These are phyloP conservation scores for Drosophila paranaensis DNA, from an alignment of 2,888 invertebrate species.

Conservation along the genomic window DNA sequence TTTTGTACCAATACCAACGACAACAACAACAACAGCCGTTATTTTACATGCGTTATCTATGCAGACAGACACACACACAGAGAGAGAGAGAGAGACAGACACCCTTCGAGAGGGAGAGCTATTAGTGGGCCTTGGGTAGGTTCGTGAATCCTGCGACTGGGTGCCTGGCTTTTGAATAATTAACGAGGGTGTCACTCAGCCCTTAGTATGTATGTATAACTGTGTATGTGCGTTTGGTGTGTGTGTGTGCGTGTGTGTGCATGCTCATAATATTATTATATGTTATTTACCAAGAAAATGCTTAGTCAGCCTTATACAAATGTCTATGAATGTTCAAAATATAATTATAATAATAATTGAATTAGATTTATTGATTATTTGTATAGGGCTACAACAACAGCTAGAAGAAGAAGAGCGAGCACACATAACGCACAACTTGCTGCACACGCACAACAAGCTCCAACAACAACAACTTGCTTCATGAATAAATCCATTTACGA, in stretches of 20 bases:
- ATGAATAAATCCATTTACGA: conserved; percentile 63
- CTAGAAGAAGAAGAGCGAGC: conserved; percentile 6
- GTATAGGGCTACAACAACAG: conserved; percentile 48
- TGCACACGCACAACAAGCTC: conserved; percentile 45
- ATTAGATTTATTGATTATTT: conserved; percentile 82
- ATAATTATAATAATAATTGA: conserved; percentile 81
- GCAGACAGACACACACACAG: conserved; percentile 24
- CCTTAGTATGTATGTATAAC: conserved; percentile 27
- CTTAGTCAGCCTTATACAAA: conserved; percentile 81
- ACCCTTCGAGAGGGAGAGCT: conserved; percentile 35
- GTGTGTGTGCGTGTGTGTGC: conserved; percentile 40
- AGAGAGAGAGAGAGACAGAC: conserved; percentile 4
- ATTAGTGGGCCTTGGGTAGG: conserved; percentile 58
- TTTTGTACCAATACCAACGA: conserved; percentile 67
- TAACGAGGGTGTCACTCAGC: conserved; percentile 78
- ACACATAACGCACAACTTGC: conserved; percentile 24
- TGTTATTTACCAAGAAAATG: conserved; percentile 81
- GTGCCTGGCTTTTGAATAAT: conserved; percentile 76
- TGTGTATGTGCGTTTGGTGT: conserved; percentile 8
- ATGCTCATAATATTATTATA: conserved; percentile 79
- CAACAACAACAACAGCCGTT: conserved; percentile 23
- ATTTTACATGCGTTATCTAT: conserved; percentile 66
- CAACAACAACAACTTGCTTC: conserved; percentile 31
- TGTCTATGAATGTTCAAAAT: conserved; percentile 81
- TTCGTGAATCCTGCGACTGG: conserved; percentile 60